Base-by-base conservation (phyloP, 2,888 invertebrate species). In the Scelioninae gen. 2 region DNA sequence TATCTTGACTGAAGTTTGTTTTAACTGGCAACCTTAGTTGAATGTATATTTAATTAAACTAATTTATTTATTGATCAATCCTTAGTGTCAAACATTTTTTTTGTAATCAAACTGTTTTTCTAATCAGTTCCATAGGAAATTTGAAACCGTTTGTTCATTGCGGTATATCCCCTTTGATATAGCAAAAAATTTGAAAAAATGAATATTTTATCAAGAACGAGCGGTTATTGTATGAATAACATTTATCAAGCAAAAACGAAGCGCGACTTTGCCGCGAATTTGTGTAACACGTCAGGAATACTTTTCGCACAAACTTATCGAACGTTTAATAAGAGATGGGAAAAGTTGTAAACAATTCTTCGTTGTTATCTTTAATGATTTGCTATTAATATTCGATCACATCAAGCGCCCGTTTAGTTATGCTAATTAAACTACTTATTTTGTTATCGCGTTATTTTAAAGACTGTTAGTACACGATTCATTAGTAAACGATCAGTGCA, bases 161-260 rank as follows among this genome's bases (percentile, higher is more conserved):
- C n/a, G n/a, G n/a, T n/a, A n/a, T n/a, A 77, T 78, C 77, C 53
- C 77, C 80, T 80, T 80, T 80, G 81, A 80, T 80, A 80, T 79
- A 78, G 69, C 50, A 75, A 79, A 74, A 25, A 63, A 57, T n/a
- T n/a, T n/a, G n/a, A n/a, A n/a, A n/a, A n/a, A n/a, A n/a, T n/a
- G n/a, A n/a, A 75, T 76, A 78, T 75, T 70, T 75, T 76, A 73
- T 72, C 53, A 74, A 64, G 75, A 63, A 75, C 61, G 75, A 73
- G 64, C 73, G 74, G 70, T 63, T 63, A 48, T 61, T 28, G 45
- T 55, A 55, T 22, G 55, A 57, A 58, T 46, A 61, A 46, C 41
- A 25, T 13, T 68, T 5, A 50, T 57, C 39, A 22, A 58, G 46
- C 16, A n/a, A n/a, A 37, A 18, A 35, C 7, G 25, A 1, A 7